phyloP scores from a whole-genome alignment of 2,797 vertebrate genomes.

The Mus spretus region DNA sequence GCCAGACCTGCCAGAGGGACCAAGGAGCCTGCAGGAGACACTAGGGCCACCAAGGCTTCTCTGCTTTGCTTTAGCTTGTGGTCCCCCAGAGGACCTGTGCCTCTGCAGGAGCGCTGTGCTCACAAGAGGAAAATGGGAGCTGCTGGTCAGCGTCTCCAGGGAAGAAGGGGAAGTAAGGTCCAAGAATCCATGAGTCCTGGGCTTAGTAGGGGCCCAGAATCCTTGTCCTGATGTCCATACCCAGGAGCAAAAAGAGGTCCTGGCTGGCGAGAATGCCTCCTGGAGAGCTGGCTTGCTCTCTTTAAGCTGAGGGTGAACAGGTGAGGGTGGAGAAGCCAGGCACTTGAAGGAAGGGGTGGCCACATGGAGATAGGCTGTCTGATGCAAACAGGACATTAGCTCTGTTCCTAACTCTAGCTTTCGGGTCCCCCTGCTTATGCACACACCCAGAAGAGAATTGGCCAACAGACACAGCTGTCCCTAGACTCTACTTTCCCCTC shows the following conservation, averaged over 20 bases:
- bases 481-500: not conserved
- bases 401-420: conserved; percentile 30
- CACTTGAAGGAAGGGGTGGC: not conserved
- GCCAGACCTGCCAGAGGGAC: not conserved
- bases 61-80: not conserved
- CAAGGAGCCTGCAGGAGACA: no score
- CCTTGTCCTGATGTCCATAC: not conserved
- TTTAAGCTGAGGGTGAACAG: not conserved
- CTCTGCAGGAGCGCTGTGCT: not conserved
- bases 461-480: not conserved
- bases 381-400: conserved; percentile 50
- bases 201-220: not conserved
- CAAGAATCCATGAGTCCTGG: no score
- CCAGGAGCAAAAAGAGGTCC: not conserved
- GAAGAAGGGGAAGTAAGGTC: not conserved
- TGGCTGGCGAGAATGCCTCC: not conserved
- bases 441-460: not conserved
- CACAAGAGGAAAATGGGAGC: not conserved
- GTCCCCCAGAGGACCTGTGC: not conserved
- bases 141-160: not conserved
- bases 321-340: not conserved
- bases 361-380: not conserved
- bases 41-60: not conserved
- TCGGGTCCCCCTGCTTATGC: conserved; percentile 9
- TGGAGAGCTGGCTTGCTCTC: not conserved